Conservation (phyloP, 2,113 vertebrate species). For the Cnemophilus loriae region DNA sequence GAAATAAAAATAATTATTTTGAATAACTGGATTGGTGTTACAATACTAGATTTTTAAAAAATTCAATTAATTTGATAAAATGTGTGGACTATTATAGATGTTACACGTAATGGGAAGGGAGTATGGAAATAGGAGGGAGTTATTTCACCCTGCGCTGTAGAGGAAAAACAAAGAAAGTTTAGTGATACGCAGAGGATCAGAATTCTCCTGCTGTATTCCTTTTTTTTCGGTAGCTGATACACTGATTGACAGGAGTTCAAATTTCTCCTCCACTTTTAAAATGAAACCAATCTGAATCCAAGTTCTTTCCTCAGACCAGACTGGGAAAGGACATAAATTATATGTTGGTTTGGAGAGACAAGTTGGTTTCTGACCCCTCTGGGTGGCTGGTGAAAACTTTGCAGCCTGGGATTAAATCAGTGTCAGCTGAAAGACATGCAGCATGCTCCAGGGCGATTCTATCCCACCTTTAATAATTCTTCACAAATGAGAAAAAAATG, state of each 20-base stretch:
- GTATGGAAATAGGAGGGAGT: not conserved
- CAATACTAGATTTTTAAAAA: not conserved
- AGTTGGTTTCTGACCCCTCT: not conserved
- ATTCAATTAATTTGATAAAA: not conserved
- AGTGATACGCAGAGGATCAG: not conserved
- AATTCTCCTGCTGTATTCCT: not conserved
- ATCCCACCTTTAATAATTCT: not conserved
- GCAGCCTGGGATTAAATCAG: not conserved
- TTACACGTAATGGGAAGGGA: not conserved
- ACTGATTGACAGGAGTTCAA: not conserved
- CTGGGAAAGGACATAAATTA: not conserved
- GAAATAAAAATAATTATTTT: not conserved
- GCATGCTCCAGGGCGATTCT: not conserved
- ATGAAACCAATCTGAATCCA: not conserved
- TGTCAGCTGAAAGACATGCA: not conserved
- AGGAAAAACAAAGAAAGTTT: not conserved
- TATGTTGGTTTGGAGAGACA: not conserved
- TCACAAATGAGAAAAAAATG: not conserved
- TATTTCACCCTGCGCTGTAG: not conserved
- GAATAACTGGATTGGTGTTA: not conserved
- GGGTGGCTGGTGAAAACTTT: not conserved
- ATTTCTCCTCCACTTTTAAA: not conserved
- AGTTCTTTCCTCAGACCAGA: not conserved
- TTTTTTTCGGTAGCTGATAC: rapidly evolving
- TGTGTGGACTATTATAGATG: not conserved